Base-by-base conservation (phyloP, 2,797 vertebrate species). In the Sciurus carolinensis region DNA sequence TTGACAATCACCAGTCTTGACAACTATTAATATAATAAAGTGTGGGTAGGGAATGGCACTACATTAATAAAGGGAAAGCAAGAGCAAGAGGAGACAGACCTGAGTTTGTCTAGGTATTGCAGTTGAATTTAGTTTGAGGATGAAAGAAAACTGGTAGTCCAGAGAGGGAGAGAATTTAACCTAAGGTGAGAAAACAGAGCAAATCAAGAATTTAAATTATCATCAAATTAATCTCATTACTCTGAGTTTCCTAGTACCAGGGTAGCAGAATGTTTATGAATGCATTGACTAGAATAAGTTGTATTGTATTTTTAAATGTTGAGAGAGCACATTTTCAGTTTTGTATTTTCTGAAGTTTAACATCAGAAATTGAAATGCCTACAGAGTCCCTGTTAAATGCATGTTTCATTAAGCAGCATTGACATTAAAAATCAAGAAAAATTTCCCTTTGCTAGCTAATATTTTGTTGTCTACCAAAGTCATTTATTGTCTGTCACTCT, bases 391-490 rank as follows among this genome's bases (percentile, higher is more conserved):
- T 64, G 52, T 47, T 77, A 92, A 94, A 92, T 50, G 17, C 9
- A 42, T 77, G 76, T 92, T 67, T 90, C 44, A 81, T 92, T 85
- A 85, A 94, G 26, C 39, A 80, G 11, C 13, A 64, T 44, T 69
- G 33, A 90, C 91, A 87, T 76, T 92, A 81, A 95, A 96, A 89
- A 81, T 76, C 52, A 92, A 73, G 80, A 87, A 87, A 95, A 90
- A 72, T 22, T 26, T 88, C 33, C 47, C 67, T 67, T 85, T 36
- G 36, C 47, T 72, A 71, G 85, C 44, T 66, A 96, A 85, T 96
- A 95, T 71, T 92, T 94, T 94, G 86, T 92, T 96, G 91, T 93
- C 54, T 94, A 93, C 42, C 77, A 94, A 95, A 94, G 73, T 59
- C 57, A 30, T 1, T 96, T 95, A 95, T 88, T 85, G 54, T 79